Percentiles rank a stretch among this genome's conserved stretches.
Evolutionary conservation across 2,113 vertebrate genomes (phyloP).

Genomic region (Lagenorhynchus albirostris): DNA sequence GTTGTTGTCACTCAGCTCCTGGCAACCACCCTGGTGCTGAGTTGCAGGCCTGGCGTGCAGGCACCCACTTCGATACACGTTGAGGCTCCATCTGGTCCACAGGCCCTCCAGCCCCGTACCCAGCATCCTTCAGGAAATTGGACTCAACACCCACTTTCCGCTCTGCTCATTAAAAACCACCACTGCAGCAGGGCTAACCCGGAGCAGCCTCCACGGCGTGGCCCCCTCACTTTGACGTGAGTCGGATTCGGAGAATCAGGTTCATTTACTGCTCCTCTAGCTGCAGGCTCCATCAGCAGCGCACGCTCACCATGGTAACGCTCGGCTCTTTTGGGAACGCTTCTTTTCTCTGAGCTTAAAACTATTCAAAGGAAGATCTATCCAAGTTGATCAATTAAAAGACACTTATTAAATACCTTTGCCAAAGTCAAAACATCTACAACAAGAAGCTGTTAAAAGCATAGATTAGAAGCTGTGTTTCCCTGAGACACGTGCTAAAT

Average conservation of each 20-base stretch:
- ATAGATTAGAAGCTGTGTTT: neutral
- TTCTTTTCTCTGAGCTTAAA: neutral
- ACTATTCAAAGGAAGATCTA: neutral
- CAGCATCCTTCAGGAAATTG: neutral
- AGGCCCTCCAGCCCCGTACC: neutral
- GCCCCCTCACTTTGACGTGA: neutral
- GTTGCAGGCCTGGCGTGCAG: rapidly evolving
- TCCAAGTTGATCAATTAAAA: neutral
- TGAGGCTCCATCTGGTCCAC: neutral
- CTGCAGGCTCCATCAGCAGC: neutral
- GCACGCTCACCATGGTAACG: neutral
- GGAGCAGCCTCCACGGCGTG: rapidly evolving
- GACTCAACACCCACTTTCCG: neutral
- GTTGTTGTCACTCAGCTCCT: neutral
- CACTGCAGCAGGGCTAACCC: neutral
- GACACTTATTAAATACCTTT: conserved; percentile 18
- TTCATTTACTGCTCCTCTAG: neutral
- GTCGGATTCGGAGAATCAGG: neutral
- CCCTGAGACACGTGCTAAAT: neutral
- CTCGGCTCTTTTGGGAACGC: neutral
- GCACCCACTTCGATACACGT: neutral
- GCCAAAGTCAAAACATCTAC: neutral
- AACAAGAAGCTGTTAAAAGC: neutral
- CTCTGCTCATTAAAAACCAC: neutral
- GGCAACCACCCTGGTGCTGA: neutral